These are phyloP conservation scores for Rotaria magnacalcarata DNA, from an alignment of 2,888 invertebrate genomes.

Conservation along the genomic window DNA sequence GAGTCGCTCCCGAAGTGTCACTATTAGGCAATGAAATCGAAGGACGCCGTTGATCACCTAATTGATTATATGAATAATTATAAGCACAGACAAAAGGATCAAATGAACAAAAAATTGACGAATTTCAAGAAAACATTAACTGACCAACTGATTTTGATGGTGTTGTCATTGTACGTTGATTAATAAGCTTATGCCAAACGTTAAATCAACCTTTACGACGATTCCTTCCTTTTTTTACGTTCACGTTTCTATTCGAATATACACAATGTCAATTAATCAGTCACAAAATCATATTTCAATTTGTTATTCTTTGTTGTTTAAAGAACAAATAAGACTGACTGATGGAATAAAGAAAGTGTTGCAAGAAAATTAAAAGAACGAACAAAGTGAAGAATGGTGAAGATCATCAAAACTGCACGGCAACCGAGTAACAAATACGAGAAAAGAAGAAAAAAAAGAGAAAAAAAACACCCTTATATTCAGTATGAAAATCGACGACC, in stretches of 20 bases:
- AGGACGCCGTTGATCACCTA: not conserved
- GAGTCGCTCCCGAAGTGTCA: not conserved
- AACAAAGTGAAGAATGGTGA: not conserved
- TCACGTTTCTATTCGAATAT: not conserved
- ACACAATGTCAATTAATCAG: not conserved
- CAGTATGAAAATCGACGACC: not conserved
- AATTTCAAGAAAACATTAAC: too few relatives aligned
- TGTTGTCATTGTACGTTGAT: not conserved
- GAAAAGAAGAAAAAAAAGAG: not conserved
- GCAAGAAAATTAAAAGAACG: not conserved
- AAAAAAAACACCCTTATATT: too few relatives aligned
- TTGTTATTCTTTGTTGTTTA: not conserved
- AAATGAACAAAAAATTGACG: too few relatives aligned
- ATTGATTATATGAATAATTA: not conserved
- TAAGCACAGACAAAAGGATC: too few relatives aligned
- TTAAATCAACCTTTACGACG: too few relatives aligned
- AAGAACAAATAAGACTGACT: not conserved
- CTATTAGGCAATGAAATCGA: not conserved
- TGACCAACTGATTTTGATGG: not conserved
- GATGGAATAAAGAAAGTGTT: not conserved
- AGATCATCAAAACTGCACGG: slow-evolving; percentile 9
- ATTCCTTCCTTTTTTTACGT: too few relatives aligned
- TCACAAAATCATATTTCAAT: slow-evolving; percentile 1
- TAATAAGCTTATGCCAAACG: too few relatives aligned
- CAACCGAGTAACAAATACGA: not conserved